Evolutionary conservation across 2,113 vertebrate genomes (phyloP).

Genomic region (Rattus rattus): DNA sequence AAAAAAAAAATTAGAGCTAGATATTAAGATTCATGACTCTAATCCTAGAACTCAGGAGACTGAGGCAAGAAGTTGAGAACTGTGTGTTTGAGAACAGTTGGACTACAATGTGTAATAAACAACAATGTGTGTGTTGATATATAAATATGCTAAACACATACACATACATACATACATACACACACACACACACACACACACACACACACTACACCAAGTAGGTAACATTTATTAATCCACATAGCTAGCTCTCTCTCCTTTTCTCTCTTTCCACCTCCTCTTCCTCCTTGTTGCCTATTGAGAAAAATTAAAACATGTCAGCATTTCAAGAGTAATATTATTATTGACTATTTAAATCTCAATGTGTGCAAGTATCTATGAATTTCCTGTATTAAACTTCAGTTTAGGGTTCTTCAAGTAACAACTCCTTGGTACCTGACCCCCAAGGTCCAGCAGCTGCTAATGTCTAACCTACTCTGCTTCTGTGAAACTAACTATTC

Average conservation of each 20-base stretch:
- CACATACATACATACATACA: too few species aligned
- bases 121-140: too few species aligned
- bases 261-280: not conserved
- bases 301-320: not conserved
- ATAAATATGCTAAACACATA: not conserved
- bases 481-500: not conserved
- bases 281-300: not conserved
- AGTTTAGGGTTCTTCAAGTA: not conserved
- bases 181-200: too few species aligned
- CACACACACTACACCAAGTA: too few species aligned
- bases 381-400: not conserved
- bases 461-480: fast-evolving
- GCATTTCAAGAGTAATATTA: not conserved
- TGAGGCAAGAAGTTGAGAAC: not conserved
- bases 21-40: not conserved
- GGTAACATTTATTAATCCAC: not conserved
- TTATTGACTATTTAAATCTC: not conserved
- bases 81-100: not conserved
- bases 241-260: not conserved
- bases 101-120: not conserved
- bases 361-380: not conserved
- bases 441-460: too few species aligned
- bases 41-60: not conserved
- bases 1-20: not conserved
- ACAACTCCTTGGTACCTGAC: not conserved